phyloP scores from a whole-genome alignment of 2,113 vertebrate species.

The Megaptera novaeangliae region DNA sequence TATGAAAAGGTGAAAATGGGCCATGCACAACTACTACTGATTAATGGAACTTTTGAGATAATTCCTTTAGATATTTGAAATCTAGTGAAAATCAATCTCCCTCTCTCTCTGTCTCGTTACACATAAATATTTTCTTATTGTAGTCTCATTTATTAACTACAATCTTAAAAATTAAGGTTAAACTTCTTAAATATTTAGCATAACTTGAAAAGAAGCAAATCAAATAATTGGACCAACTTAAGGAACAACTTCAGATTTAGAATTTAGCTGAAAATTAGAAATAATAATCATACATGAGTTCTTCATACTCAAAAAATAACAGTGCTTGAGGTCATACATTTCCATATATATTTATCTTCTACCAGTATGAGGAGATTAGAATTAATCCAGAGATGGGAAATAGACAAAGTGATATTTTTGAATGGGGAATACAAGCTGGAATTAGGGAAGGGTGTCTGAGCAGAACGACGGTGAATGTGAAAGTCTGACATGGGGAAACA shows the following conservation, averaged over 20 bases:
- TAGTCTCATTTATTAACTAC: neutral
- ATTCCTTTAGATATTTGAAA: neutral
- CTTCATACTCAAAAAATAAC: neutral
- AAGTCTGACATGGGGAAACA: neutral
- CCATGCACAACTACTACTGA: neutral
- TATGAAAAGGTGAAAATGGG: neutral
- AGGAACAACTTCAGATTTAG: neutral
- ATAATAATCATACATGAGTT: neutral
- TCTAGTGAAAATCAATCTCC: neutral
- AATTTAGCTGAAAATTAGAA: neutral
- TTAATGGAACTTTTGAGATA: conserved; percentile 3
- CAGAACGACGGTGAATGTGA: neutral
- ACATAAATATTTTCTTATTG: neutral
- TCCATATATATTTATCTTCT: conserved; percentile 5
- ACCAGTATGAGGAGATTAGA: neutral
- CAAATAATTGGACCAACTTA: neutral
- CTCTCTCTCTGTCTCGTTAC: neutral
- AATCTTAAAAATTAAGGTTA: conserved; percentile 1
- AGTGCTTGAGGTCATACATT: neutral
- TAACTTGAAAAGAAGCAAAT: neutral
- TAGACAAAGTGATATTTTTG: neutral
- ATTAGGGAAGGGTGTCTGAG: neutral
- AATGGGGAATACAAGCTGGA: neutral
- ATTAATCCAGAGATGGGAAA: conserved; percentile 14
- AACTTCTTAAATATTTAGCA: neutral